phyloP scores from a whole-genome alignment of 37 sponge, comb jelly and placozoan genomes.

The Aplysina aerophoba region DNA sequence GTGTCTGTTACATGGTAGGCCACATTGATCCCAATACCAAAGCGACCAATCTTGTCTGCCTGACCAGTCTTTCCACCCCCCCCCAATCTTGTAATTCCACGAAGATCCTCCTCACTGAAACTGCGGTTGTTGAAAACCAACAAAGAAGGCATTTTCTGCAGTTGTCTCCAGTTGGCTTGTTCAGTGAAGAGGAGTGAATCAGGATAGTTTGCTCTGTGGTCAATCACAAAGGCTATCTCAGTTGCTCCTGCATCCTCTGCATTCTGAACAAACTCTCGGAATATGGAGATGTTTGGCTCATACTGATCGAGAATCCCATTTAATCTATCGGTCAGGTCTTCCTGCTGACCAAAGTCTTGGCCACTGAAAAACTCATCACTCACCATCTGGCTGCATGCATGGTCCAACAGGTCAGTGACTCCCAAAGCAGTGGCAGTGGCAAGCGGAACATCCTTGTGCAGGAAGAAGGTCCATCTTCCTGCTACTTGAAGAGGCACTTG shows the following conservation, averaged over 20 bases:
- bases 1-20: conserved; percentile 87
- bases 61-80: conserved; percentile 71
- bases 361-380: conserved; percentile 46
- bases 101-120: conserved; percentile 69
- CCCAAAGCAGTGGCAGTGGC: conserved; percentile 40
- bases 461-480: conserved; percentile 26
- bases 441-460: conserved; percentile 42
- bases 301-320: conserved; percentile 66
- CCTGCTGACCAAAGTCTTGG: conserved; percentile 79
- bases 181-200: conserved; percentile 35
- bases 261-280: conserved; percentile 81
- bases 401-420: conserved; percentile 31
- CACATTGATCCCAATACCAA: conserved; percentile 91
- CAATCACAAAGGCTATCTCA: conserved; percentile 72
- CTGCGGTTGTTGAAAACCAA: conserved; percentile 73
- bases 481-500: background rate
- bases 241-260: conserved; percentile 84
- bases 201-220: conserved; percentile 34
- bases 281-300: conserved; percentile 64
- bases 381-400: conserved; percentile 45
- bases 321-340: conserved; percentile 74
- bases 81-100: conserved; percentile 76
- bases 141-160: conserved; percentile 64
- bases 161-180: conserved; percentile 45
- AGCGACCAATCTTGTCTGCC: conserved; percentile 70